phyloP scores from a whole-genome alignment of 2,888 invertebrate genomes.

The Amphipoea oculea region DNA sequence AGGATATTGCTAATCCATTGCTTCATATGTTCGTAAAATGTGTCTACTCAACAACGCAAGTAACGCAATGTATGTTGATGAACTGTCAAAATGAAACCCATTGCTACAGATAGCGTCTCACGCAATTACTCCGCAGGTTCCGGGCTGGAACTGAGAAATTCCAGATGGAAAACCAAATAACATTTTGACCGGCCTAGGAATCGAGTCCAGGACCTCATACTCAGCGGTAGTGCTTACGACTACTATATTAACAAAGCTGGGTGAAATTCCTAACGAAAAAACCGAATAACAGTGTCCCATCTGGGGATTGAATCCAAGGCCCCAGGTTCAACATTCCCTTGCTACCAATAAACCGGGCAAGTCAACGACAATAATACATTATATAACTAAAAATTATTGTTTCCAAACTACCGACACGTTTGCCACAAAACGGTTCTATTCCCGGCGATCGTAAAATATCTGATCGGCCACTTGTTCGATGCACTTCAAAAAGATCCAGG shows the following conservation, averaged over 20 bases:
- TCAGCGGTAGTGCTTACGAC: not conserved
- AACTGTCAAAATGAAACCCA: too few species aligned
- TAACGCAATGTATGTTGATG: too few species aligned
- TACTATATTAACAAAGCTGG: too few species aligned
- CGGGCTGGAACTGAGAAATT: not conserved
- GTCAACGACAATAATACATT: not conserved
- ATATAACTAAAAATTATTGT: not conserved
- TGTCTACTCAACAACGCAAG: too few species aligned
- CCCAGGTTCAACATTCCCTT: not conserved
- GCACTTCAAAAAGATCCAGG: slow-evolving; percentile 67
- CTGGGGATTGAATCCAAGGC: not conserved
- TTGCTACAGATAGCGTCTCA: too few species aligned
- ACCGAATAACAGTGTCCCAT: not conserved
- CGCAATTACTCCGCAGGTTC: too few species aligned
- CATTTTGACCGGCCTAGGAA: not conserved
- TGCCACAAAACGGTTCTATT: slow-evolving; percentile 64
- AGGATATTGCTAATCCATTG: too few species aligned
- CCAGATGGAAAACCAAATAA: not conserved
- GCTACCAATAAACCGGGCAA: not conserved
- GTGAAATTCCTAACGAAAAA: not conserved
- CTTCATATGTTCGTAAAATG: too few species aligned
- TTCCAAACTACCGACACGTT: slow-evolving; percentile 8
- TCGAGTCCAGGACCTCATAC: not conserved
- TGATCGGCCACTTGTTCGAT: slow-evolving; percentile 63
- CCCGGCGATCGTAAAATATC: slow-evolving; percentile 62